Conservation (phyloP, 2,888 invertebrate genomes). For the Cerceris rybyensis region DNA sequence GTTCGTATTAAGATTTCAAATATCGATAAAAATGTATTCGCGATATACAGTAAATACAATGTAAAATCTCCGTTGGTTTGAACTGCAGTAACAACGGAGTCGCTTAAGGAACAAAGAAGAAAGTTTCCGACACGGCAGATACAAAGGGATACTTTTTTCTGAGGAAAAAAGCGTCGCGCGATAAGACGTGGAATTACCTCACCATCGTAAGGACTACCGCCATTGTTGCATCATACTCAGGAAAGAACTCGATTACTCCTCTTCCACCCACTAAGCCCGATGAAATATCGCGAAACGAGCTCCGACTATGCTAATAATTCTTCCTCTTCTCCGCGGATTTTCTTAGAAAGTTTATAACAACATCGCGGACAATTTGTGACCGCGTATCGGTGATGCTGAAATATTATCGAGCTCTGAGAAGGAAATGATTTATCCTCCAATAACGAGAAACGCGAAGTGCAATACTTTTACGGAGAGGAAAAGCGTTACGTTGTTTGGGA, state of each 20-base stretch:
- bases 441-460: too few species aligned
- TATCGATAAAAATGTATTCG: too few species aligned
- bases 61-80: background rate
- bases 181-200: conserved; percentile 50
- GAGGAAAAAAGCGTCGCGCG: conserved; percentile 34
- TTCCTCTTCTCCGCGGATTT: conserved; percentile 9
- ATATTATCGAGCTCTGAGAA: too few species aligned
- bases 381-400: too few species aligned
- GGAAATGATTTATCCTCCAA: too few species aligned
- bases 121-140: conserved; percentile 41
- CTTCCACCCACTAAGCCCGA: conserved; percentile 11
- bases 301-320: conserved; percentile 37
- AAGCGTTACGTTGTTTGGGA: too few species aligned
- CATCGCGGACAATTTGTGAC: too few species aligned
- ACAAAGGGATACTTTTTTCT: conserved; percentile 49
- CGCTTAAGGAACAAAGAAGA: conserved; percentile 46
- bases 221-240: conserved; percentile 40
- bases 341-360: background rate
- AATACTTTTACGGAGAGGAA: too few species aligned
- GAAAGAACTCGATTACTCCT: conserved; percentile 50
- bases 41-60: too few species aligned
- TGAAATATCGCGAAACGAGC: conserved; percentile 34
- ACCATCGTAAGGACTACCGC: conserved; percentile 33
- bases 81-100: conserved; percentile 6
- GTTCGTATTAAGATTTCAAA: too few species aligned